Evolutionary conservation across 2,888 invertebrate genomes (phyloP).

Genomic region (Caenorhabditis sp.): DNA sequence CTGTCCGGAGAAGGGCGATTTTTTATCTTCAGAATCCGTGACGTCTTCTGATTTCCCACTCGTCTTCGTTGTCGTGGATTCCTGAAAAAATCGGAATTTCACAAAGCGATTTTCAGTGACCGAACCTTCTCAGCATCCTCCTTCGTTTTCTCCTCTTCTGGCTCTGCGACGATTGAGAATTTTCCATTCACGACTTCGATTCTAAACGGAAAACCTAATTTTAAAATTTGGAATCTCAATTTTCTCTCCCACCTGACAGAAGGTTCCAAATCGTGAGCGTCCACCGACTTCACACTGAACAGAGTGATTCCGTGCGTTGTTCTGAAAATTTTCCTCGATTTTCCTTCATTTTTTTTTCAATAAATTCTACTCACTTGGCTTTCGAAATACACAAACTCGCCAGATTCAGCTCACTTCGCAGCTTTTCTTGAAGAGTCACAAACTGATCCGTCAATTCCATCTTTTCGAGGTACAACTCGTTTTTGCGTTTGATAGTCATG

Average conservation of each 20-base stretch:
- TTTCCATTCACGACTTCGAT: slow-evolving; percentile 31
- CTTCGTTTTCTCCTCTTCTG: slow-evolving; percentile 27
- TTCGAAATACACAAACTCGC: slow-evolving; percentile 63
- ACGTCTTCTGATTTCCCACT: slow-evolving; percentile 54
- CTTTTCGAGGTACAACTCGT: slow-evolving; percentile 49
- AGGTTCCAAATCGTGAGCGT: slow-evolving; percentile 63
- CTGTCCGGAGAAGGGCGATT: slow-evolving; percentile 35
- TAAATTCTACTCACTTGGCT: slow-evolving; percentile 64
- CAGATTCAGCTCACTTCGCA: slow-evolving; percentile 42
- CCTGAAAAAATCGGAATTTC: slow-evolving; percentile 27
- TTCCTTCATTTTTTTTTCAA: neutral
- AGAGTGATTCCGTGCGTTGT: slow-evolving; percentile 56
- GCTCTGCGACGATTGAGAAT: slow-evolving; percentile 17
- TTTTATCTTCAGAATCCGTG: slow-evolving; percentile 32
- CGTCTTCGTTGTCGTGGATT: slow-evolving; percentile 8
- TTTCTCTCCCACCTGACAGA: slow-evolving; percentile 33
- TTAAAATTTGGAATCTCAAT: neutral
- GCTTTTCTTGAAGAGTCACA: slow-evolving; percentile 33
- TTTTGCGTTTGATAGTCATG: slow-evolving; percentile 33
- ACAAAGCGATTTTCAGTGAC: too few species aligned
- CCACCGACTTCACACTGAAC: slow-evolving; percentile 63
- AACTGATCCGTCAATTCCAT: slow-evolving; percentile 50
- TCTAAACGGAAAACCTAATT: slow-evolving; percentile 1
- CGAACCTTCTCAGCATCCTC: slow-evolving; percentile 1
- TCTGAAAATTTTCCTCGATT: slow-evolving; percentile 43